Percentiles rank a stretch among this genome's conserved stretches.
phyloP scores from a whole-genome alignment of 2,888 invertebrate genomes.

The Ornithoptera alexandrae region DNA sequence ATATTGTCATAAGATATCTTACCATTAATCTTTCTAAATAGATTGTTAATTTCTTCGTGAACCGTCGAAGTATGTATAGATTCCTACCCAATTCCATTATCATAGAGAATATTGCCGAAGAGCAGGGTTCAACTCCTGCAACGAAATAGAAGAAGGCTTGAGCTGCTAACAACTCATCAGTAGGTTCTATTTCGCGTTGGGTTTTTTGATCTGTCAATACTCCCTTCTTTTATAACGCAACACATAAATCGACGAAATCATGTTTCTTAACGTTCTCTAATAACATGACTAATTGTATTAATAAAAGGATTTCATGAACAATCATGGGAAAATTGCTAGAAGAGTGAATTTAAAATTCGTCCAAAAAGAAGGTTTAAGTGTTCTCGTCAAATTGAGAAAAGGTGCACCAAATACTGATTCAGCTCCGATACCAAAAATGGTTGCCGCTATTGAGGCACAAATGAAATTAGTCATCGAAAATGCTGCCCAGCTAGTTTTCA shows the following conservation, averaged over 20 bases:
- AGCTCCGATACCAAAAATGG: constrained; percentile 38
- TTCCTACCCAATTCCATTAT: constrained; percentile 54
- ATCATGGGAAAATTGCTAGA: constrained; percentile 30
- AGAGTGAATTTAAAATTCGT: constrained; percentile 37
- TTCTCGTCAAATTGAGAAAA: constrained; percentile 39
- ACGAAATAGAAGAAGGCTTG: constrained; percentile 41
- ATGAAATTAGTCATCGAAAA: constrained; percentile 35
- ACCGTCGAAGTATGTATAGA: constrained; percentile 51
- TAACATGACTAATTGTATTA: background rate
- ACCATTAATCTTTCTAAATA: constrained; percentile 41
- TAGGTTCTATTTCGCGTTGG: constrained; percentile 50
- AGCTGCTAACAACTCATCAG: constrained; percentile 48
- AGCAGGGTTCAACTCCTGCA: constrained; percentile 63
- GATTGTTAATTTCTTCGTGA: constrained; percentile 53
- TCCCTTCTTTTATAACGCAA: constrained; percentile 53
- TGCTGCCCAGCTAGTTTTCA: constrained; percentile 36
- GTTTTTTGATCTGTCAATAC: constrained; percentile 46
- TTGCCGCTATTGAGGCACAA: constrained; percentile 43
- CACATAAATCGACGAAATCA: constrained; percentile 58
- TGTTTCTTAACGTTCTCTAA: constrained; percentile 37
- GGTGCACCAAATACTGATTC: constrained; percentile 36
- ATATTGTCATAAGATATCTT: constrained; percentile 48
- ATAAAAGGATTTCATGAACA: background rate
- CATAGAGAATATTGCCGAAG: constrained; percentile 49
- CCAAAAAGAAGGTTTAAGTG: constrained; percentile 29